Conservation (phyloP, 2,797 vertebrate species). For the Eulemur mongoz region DNA sequence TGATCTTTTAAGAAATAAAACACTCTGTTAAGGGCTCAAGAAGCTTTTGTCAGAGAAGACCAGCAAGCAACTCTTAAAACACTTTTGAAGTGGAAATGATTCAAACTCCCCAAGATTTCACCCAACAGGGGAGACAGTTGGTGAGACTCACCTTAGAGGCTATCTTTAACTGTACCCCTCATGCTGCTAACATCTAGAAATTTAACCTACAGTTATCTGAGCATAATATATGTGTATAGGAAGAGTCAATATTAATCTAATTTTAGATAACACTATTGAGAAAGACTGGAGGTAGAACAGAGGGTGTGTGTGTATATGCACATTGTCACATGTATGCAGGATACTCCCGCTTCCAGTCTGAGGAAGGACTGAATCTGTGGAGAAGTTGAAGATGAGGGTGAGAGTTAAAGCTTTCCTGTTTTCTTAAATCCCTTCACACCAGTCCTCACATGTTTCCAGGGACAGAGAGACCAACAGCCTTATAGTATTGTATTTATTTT, state of each 20-base stretch:
- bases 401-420: neutral
- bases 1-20: conserved; percentile 58
- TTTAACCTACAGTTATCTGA: conserved; percentile 51
- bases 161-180: neutral
- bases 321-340: neutral
- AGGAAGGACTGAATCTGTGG: neutral
- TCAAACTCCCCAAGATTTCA: conserved; percentile 42
- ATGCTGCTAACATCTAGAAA: conserved; percentile 32
- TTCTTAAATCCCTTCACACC: neutral
- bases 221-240: neutral
- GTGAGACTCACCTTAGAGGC: neutral
- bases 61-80: conserved; percentile 32
- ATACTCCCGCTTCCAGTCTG: conserved; percentile 6
- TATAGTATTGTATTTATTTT: conserved; percentile 3
- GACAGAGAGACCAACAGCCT: neutral
- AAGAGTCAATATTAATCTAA: conserved; percentile 39
- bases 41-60: conserved; percentile 48
- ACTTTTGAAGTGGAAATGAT: conserved; percentile 59
- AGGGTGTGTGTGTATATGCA: neutral
- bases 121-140: neutral
- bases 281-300: conserved; percentile 39
- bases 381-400: neutral
- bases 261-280: conserved; percentile 47
- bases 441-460: neutral
- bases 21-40: conserved; percentile 44